Evolutionary conservation across 2,113 vertebrate genomes (phyloP), one percentile per base, ranked within the genome.

Genomic region (Semicossyphus pulcher): DNA sequence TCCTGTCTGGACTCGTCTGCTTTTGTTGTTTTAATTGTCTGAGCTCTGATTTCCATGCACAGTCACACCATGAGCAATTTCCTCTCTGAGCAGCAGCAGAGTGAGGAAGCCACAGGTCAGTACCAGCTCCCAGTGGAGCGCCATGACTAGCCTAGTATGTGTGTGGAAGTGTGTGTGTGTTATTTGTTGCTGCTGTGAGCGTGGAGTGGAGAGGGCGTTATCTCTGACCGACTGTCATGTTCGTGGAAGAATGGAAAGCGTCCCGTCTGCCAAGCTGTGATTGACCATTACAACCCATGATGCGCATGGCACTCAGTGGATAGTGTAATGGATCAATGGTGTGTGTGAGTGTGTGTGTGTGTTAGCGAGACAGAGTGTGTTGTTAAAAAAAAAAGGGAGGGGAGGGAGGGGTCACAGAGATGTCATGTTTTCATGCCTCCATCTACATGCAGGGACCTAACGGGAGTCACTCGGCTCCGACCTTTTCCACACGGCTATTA

Each of bases 221-320:
- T 77, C 83, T 67, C 70, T 51, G 74, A 80, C 94, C 92, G 94
- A 95, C 95, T 94, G 94, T 95, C 93, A 88, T 95, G 94, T 93
- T 95, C 93, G 92, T 94, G 92, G 94, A 95, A 96, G 94, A 96
- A 96, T 95, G 94, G 94, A 94, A 96, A 95, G 94, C 74, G 92
- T 93, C 65, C 72, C 39, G 41, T 75, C 94, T 96, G 96, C 96
- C 95, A 97, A 96, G 93, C 78, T 86, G 77, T 95, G 96, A 98
- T 96, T 97, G 96, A 97, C 96, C 96, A 97, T 97, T 96, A 97
- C 95, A 95, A 94, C 94, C 95, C 95, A 95, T 96, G 97, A 97
- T 96, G 96, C 9, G 29, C 72, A 58, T 72, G 67, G 84, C 72
- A 75, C 84, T 80, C 78, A 85, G 78, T 66, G 86, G 89, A 84